Percentiles rank a stretch among this genome's conserved stretches.
Evolutionary conservation across 1,140 invertebrate genomes (phyloP).

Genomic region (Sipha flava): DNA sequence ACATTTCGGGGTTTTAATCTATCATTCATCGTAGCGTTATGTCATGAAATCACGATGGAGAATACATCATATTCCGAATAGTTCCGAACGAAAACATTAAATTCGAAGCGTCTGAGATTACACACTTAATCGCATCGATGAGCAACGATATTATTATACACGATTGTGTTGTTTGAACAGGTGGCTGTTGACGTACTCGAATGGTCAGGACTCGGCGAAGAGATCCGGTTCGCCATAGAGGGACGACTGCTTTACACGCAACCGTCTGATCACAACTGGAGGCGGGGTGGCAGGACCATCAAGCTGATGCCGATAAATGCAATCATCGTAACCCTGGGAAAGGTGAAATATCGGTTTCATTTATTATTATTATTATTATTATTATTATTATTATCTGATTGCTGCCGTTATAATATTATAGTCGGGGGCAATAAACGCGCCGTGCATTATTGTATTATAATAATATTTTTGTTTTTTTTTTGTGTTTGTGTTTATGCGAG

Average conservation of each 20-base stretch:
- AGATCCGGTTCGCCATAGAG: constrained; percentile 77
- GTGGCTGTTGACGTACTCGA: constrained; percentile 86
- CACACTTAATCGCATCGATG: no score
- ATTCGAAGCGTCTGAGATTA: no score
- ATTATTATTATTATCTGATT: no score
- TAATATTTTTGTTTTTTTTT: constrained; percentile 19
- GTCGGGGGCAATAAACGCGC: no score
- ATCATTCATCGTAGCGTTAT: no score
- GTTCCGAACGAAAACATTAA: no score
- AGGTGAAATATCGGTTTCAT: constrained; percentile 50
- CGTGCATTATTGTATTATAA: neutral
- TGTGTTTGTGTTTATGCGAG: no score
- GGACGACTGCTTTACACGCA: constrained; percentile 76
- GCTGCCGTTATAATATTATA: no score
- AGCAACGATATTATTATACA: neutral
- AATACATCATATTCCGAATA: no score
- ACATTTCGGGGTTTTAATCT: no score
- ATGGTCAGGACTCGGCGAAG: constrained; percentile 72
- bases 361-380: no score
- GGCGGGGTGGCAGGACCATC: constrained; percentile 69
- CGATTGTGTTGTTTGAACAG: constrained; percentile 44
- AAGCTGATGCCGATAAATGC: constrained; percentile 80
- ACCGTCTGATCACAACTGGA: constrained; percentile 80
- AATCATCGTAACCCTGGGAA: constrained; percentile 66
- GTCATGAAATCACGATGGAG: no score